These are phyloP conservation scores for Triplophysa rosa DNA, from an alignment of 2,113 vertebrate genomes.

Conservation along the genomic window DNA sequence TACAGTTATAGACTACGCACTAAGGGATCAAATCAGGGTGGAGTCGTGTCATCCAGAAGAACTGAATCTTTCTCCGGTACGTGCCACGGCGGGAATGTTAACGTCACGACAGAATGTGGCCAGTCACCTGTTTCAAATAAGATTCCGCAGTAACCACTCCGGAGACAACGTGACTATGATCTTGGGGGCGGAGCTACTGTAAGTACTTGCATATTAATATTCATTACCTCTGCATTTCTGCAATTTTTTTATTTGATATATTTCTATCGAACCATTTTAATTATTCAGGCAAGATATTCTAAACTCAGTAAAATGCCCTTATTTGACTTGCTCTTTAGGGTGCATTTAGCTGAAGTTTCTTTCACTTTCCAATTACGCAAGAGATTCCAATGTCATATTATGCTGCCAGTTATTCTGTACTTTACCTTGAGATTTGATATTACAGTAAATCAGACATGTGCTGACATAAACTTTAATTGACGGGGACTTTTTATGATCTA, in stretches of 20 bases:
- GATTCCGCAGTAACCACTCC: conserved; percentile 83
- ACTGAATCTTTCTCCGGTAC: conserved; percentile 75
- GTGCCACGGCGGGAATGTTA: conserved; percentile 75
- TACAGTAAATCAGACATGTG: background rate
- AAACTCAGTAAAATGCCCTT: background rate
- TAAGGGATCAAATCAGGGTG: conserved; percentile 87
- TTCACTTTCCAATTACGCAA: no score
- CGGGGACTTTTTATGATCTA: background rate
- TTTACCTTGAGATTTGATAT: background rate
- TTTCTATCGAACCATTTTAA: background rate
- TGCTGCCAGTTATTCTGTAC: background rate
- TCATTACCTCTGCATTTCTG: background rate
- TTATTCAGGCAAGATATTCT: background rate
- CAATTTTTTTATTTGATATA: background rate
- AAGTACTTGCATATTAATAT: conserved; percentile 65
- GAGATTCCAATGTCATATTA: background rate
- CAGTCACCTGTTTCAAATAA: conserved; percentile 81
- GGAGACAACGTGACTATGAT: conserved; percentile 84
- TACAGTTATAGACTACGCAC: conserved; percentile 85
- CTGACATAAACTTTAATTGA: background rate
- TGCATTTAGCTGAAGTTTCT: background rate
- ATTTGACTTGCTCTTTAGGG: background rate
- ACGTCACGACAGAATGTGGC: conserved; percentile 74
- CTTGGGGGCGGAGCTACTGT: conserved; percentile 86
- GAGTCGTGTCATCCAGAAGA: conserved; percentile 77